A percentile compares a stretch with the other conserved stretches of the same genome.
Conservation (phyloP, 1,140 invertebrate genomes). For the Drosophila sproati region DNA sequence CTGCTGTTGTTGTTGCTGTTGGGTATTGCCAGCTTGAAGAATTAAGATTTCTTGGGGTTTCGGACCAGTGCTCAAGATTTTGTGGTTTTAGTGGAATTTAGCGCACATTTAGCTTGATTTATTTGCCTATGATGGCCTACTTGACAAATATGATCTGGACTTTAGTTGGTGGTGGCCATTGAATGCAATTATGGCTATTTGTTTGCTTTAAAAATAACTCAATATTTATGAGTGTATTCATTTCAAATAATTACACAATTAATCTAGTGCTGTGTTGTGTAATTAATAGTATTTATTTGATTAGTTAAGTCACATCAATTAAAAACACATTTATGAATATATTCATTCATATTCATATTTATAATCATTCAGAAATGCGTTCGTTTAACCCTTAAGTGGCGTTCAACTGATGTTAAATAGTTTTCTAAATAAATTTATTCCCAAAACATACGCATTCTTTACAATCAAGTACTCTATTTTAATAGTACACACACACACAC, state of each 20-base stretch:
- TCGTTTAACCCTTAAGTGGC: neutral
- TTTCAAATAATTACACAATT: neutral
- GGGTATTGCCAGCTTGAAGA: slow-evolving; percentile 5
- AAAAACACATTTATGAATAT: neutral
- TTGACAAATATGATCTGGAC: neutral
- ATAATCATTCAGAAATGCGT: too few relatives aligned
- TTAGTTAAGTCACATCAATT: neutral
- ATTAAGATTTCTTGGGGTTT: slow-evolving; percentile 11
- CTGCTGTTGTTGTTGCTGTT: neutral
- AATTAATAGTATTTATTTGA: neutral
- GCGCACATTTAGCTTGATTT: slow-evolving; percentile 66
- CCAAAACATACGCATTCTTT: neutral
- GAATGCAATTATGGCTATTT: slow-evolving; percentile 37
- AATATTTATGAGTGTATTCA: neutral
- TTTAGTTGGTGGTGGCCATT: neutral
- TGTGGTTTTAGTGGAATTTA: slow-evolving; percentile 38
- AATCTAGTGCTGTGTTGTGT: too few relatives aligned
- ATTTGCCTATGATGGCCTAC: slow-evolving; percentile 30
- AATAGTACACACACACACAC: neutral
- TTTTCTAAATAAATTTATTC: neutral
- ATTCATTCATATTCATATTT: neutral
- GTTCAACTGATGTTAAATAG: slow-evolving; percentile 1
- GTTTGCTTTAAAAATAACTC: neutral
- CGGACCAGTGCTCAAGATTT: neutral
- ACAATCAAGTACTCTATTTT: neutral